phyloP scores from a whole-genome alignment of 2,113 vertebrate species.

The Dendrocopos noguchii region DNA sequence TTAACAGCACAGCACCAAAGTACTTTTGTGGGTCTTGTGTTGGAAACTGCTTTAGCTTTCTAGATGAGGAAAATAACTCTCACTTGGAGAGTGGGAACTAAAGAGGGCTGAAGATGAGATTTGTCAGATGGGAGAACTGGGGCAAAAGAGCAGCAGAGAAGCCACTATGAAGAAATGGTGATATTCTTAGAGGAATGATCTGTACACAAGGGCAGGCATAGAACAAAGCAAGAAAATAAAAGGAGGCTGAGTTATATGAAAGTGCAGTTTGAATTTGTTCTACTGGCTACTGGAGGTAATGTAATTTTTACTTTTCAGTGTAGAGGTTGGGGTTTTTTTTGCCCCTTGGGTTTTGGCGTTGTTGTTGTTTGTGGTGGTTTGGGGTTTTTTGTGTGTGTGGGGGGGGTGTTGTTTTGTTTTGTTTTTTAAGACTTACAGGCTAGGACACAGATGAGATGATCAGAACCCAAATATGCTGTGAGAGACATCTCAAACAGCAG shows the following conservation, averaged over 20 bases:
- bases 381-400: background rate
- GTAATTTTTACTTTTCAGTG: background rate
- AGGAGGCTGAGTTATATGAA: background rate
- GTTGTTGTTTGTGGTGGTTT: background rate
- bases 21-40: background rate
- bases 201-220: accelerated
- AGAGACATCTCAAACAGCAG: background rate
- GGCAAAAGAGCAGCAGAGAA: background rate
- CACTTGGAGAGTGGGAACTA: background rate
- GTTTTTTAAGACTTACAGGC: background rate
- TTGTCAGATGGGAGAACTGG: background rate
- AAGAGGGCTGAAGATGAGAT: background rate
- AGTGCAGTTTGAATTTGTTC: background rate
- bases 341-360: background rate
- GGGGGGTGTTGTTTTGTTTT: background rate
- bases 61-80: background rate
- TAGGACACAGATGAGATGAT: background rate
- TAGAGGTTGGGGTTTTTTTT: background rate
- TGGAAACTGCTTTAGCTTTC: background rate
- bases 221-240: background rate
- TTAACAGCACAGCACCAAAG: background rate
- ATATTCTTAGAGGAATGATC: background rate
- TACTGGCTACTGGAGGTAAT: background rate
- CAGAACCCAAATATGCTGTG: too few species aligned
- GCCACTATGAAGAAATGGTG: background rate